Evolutionary conservation across 2,888 invertebrate species (phyloP), one percentile per base, ranked within the genome.

Genomic region (Selenia dentaria): DNA sequence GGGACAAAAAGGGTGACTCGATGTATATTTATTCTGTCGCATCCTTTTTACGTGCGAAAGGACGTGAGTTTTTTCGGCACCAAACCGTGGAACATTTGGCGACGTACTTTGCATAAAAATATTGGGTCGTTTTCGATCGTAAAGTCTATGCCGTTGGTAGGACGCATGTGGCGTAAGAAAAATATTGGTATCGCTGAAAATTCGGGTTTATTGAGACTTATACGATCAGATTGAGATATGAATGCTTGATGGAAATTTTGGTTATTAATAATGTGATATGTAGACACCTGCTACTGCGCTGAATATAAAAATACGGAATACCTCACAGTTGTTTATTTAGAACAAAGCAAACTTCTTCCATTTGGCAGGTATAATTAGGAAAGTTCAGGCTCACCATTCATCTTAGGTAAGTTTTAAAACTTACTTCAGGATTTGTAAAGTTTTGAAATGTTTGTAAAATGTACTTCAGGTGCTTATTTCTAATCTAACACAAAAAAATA

Each of bases 1-100:
- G 86, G 87, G 86, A 88, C 88, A 85, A 89, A 90, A 90, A 90
- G 90, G 89, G 88, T 88, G 87, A 79, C 82, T 83, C 66, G 67
- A 70, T 84, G 88, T 90, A 85, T 90, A 90, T 90, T 90, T 90
- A 90, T 90, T 86, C 75, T 89, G 89, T 85, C 88, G 84, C 87
- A 87, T 88, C 89, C 86, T 85, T 90, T 90, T 90, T 88, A 87
- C 83, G 85, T 80, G 83, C 82, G 64, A 84, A 82, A 85, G 85
- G 84, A 85, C 86, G 80, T 76, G 72, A 79, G 76, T 83, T 86
- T 89, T 85, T 86, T 81, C 83, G 76, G 69, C 64, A 76, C 72
- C 74, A 70, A 35, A 73, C 77, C 71, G 56, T 69, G 70, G 73
- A 83, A 89, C 90, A 90, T 90, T 90, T 89, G 90, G 89, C 83